Evolutionary conservation across 2,888 invertebrate genomes (phyloP), one percentile per base, ranked within the genome.

Genomic region (Cryptus viduatorius): DNA sequence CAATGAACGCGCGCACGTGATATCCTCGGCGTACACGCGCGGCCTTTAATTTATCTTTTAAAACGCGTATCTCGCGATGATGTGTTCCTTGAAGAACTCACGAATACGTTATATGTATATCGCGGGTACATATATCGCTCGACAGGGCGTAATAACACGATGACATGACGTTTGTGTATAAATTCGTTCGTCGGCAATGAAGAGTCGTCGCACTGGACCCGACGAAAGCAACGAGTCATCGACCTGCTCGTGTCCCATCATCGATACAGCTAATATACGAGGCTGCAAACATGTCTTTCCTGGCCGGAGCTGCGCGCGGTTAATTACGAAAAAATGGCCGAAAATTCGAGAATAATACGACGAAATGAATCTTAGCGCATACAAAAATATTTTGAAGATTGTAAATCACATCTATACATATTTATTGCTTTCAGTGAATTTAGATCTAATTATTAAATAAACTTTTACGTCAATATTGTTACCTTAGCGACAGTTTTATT

Each of bases 111-210:
- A 61, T 61, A 61, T 75, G 48, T 64, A 3, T 50, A 53, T 53
- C 24, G 2, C 24, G 24, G 24, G n/a, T 37, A 10, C 24, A 50
- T 48, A 24, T 75, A 75, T 59, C 46, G 67, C 46, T 59, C 48
- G 48, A 69, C 59, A 56, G 69, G 59, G 48, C 76, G 85, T 87
- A 88, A 88, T 87, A 87, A 87, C 87, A 86, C 83, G 85, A 87
- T 88, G 86, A 87, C 86, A 82, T 53, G 73, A 65, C 64, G 53
- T n/a, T 76, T 76, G 24, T 76, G 37, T 37, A 37, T 37, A 37
- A 37, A 37, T 37, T 37, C 37, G 37, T 37, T 37, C 5, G 37
- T 1, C 7, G 37, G 37, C 37, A 37, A 37, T 46, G 48, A 64
- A 48, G 61, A 64, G 12, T 29, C 4, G 56, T 37, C 4, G 56